phyloP scores from a whole-genome alignment of 2,888 invertebrate species.

The Blastobasis lacticolella region DNA sequence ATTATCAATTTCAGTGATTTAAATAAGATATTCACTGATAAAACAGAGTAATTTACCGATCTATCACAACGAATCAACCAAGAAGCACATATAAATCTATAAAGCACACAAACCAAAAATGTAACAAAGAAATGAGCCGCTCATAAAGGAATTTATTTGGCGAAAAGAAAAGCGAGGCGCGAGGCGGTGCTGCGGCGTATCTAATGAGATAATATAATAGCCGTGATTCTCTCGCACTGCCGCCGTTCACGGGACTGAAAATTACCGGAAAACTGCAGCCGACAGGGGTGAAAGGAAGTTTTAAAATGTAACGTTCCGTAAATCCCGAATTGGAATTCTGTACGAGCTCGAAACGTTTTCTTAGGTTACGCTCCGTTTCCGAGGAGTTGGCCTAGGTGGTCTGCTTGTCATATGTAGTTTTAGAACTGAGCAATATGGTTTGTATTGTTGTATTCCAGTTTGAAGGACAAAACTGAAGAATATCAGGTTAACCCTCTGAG shows the following conservation, averaged over 20 bases:
- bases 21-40: no score
- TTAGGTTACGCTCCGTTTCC: neutral
- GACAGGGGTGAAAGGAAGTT: slow-evolving; percentile 27
- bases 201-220: slow-evolving; percentile 74
- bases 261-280: slow-evolving; percentile 64
- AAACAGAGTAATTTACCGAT: no score
- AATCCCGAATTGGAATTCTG: slow-evolving; percentile 29
- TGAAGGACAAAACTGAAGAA: no score
- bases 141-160: slow-evolving; percentile 62
- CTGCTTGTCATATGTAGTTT: neutral
- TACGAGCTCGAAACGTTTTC: slow-evolving; percentile 17
- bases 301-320: slow-evolving; percentile 30
- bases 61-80: no score
- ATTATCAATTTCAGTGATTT: no score
- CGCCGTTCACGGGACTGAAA: slow-evolving; percentile 55
- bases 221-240: slow-evolving; percentile 55
- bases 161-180: slow-evolving; percentile 49
- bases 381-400: neutral
- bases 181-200: slow-evolving; percentile 50
- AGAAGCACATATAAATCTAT: no score
- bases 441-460: no score
- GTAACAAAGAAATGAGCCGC: slow-evolving; percentile 51
- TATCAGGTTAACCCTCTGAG: no score
- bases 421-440: neutral
- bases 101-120: slow-evolving; percentile 25